phyloP scores from a whole-genome alignment of 2,113 vertebrate species.

The Isurus oxyrinchus region DNA sequence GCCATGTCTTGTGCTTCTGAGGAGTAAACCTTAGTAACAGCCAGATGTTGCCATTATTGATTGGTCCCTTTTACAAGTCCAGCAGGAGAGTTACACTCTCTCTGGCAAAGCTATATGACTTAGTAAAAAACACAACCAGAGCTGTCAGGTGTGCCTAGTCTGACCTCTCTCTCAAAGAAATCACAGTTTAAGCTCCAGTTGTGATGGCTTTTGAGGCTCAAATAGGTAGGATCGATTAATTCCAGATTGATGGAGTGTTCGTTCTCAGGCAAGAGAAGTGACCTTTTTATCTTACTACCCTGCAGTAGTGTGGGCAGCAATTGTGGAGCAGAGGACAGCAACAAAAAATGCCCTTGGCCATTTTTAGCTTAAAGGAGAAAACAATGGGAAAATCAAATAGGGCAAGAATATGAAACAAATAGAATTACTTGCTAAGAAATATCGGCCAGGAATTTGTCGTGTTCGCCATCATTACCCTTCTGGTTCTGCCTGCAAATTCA shows the following conservation, averaged over 20 bases:
- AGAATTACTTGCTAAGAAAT: background rate
- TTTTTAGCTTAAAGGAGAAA: background rate
- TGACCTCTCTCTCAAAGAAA: background rate
- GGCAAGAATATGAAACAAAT: background rate
- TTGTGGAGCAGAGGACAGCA: background rate
- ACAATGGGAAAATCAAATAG: background rate
- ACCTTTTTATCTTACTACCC: background rate
- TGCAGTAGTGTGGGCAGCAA: background rate
- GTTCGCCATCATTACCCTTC: too few species aligned
- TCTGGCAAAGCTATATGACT: background rate
- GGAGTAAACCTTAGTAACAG: background rate
- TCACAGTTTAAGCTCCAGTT: background rate
- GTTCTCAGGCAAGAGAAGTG: background rate
- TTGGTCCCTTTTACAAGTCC: background rate
- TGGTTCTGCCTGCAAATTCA: too few species aligned
- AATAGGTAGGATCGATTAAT: background rate
- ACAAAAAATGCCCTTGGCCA: background rate
- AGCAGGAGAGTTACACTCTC: background rate
- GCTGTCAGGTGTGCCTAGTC: background rate
- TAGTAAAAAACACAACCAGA: background rate
- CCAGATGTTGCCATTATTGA: background rate
- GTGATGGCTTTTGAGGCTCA: background rate
- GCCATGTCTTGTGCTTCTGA: background rate
- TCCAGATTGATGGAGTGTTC: background rate
- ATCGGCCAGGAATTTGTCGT: background rate